Evolutionary conservation across 2,113 vertebrate genomes (phyloP), one percentile per base, ranked within the genome.

Genomic region (Paradisaea rubra): DNA sequence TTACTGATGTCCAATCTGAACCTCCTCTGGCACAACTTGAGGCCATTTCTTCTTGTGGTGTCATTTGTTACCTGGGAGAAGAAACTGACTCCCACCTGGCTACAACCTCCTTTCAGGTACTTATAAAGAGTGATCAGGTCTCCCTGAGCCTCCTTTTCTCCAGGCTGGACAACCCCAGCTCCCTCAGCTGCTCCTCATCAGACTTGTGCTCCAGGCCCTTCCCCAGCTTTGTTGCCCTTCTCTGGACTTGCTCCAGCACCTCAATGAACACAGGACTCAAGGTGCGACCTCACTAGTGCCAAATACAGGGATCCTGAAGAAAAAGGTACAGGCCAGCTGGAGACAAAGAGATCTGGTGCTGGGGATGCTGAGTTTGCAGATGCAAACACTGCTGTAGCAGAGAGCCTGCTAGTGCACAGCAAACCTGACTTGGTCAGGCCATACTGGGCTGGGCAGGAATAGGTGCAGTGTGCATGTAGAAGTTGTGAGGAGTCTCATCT

Each of bases 381-480:
- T 47, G 44, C 39, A 72, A 59, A 25, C 13, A 4, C 52, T 12
- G 31, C 69, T n/a, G n/a, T 8, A 50, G 65, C 53, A 72, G 56
- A 3, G 39, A 86, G 56, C 45, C 70, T 37, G 61, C 35, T 25
- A 64, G 41, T 64, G 35, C 45, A 6, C 6, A 28, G 56, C 45
- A 85, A 35, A 50, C 49, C 47, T 23, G 22, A 14, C 37, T 54
- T n/a, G 8, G 2, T 61, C 42, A 12, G 57, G 69, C 42, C 42
- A 3, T 15, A 25, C 23, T 44, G 11, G 28, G 20, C n/a, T 14
- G 13, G 23, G 60, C 39, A 63, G 39, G 57, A 17, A 10, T 7
- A 21, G 59, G 49, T 2, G 3, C 9, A 1, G 30, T 1, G 5
- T 41, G 39, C 15, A 13, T 4, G 9, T 5, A 12, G 41, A 44